phyloP scores from a whole-genome alignment of 92 coral and sea anemone species.

The Zoanthus sansibaricus region DNA sequence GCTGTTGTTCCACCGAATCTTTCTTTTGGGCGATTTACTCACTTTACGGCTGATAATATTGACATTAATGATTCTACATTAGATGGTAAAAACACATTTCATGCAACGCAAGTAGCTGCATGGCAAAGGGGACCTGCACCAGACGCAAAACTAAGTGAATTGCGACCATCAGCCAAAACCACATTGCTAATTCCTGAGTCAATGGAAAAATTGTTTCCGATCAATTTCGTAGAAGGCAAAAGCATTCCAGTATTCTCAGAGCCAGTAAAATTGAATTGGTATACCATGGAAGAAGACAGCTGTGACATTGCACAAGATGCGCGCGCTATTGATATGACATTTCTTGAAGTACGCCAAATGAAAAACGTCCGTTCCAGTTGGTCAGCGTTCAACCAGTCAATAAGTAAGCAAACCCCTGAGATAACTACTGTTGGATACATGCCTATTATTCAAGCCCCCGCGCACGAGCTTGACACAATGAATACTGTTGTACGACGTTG shows the following conservation, averaged over 20 bases:
- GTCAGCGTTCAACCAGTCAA: conserved; percentile 66
- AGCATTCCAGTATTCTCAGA: conserved; percentile 45
- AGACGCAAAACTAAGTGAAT: conserved; percentile 4
- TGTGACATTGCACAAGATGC: conserved; percentile 38
- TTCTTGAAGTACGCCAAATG: conserved; percentile 42
- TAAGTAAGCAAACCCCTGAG: conserved; percentile 23
- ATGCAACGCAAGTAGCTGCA: conserved; percentile 69
- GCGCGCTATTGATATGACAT: conserved; percentile 70
- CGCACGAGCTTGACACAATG: conserved; percentile 68
- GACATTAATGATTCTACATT: conserved; percentile 53
- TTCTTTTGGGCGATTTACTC: background rate
- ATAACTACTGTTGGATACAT: conserved; percentile 68
- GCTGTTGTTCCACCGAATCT: conserved; percentile 61
- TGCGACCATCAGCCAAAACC: conserved; percentile 45
- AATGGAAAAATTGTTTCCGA: conserved; percentile 50
- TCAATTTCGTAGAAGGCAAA: conserved; percentile 16
- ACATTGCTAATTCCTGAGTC: conserved; percentile 55
- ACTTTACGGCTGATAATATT: conserved; percentile 71
- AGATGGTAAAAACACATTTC: conserved; percentile 72
- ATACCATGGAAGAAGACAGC: conserved; percentile 40
- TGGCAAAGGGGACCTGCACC: conserved; percentile 62
- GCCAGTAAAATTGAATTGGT: conserved; percentile 56
- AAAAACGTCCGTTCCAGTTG: conserved; percentile 46
- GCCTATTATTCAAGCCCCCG: conserved; percentile 50
- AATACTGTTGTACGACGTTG: conserved; percentile 70